phyloP scores from a whole-genome alignment of 2,113 vertebrate species.

The Caretta caretta region DNA sequence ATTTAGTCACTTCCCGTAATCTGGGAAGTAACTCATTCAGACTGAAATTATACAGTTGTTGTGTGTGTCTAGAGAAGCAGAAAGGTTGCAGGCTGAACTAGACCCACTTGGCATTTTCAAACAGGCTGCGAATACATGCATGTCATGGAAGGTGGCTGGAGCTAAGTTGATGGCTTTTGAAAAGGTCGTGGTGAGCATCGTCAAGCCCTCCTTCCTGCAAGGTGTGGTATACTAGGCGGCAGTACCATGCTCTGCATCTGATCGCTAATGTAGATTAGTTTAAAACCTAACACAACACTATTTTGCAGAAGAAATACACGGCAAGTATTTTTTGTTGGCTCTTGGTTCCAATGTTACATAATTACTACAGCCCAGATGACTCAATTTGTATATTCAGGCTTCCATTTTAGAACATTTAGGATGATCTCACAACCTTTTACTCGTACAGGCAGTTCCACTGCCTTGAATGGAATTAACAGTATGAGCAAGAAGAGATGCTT shows the following conservation, averaged over 20 bases:
- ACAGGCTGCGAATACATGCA: background rate
- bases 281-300: accelerated
- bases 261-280: background rate
- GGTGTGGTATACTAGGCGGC: background rate
- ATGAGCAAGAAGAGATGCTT: background rate
- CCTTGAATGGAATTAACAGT: background rate
- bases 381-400: background rate
- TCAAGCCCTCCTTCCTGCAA: background rate
- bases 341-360: background rate
- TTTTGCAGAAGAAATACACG: background rate
- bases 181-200: background rate
- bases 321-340: background rate
- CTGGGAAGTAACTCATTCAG: background rate
- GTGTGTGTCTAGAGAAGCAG: background rate
- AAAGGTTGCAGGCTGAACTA: background rate
- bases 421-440: background rate
- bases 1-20: accelerated
- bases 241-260: background rate
- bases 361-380: background rate
- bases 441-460: background rate
- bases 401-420: background rate
- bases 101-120: background rate
- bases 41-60: background rate
- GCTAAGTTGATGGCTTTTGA: background rate
- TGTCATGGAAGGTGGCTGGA: background rate